Percentiles rank a stretch among this genome's conserved stretches.
Evolutionary conservation across 2,888 invertebrate genomes (phyloP).

Genomic region (Coecobrya sp.): DNA sequence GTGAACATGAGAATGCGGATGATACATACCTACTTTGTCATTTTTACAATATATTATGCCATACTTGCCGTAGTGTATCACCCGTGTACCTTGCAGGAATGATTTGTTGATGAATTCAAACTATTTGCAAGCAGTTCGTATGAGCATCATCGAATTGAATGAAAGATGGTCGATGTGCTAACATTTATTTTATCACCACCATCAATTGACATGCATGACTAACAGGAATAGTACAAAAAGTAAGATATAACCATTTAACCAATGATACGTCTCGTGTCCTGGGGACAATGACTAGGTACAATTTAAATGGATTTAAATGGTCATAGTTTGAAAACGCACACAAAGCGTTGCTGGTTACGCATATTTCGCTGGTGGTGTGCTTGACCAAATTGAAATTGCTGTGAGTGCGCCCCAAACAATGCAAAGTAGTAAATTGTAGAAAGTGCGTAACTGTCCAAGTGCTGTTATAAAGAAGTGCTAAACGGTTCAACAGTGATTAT

Average conservation of each 20-base stretch:
- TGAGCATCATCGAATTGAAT: background rate
- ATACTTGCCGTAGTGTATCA: too few relatives aligned
- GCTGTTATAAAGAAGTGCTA: slow-evolving; percentile 12
- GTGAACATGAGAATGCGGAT: background rate
- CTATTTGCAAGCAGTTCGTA: too few relatives aligned
- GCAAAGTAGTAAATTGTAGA: slow-evolving; percentile 45
- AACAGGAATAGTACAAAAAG: slow-evolving; percentile 46
- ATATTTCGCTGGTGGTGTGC: background rate
- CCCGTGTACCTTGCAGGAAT: background rate
- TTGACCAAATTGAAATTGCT: slow-evolving; percentile 41
- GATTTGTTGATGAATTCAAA: background rate
- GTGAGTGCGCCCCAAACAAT: slow-evolving; percentile 10
- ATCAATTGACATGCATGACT: slow-evolving; percentile 67
- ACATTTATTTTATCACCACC: slow-evolving; percentile 21
- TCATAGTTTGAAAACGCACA: slow-evolving; percentile 43
- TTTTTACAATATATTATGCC: too few relatives aligned
- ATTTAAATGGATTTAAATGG: slow-evolving; percentile 48
- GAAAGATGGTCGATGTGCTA: slow-evolving; percentile 3
- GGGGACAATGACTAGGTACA: slow-evolving; percentile 8
- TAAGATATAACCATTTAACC: slow-evolving; percentile 50
- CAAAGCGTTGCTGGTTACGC: background rate
- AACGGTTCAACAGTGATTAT: slow-evolving; percentile 16
- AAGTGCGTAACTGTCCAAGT: slow-evolving; percentile 65
- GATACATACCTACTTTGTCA: background rate
- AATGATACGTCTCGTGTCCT: background rate